Conservation (phyloP, 2,888 invertebrate species). For the Neoitamus cyanurus region DNA sequence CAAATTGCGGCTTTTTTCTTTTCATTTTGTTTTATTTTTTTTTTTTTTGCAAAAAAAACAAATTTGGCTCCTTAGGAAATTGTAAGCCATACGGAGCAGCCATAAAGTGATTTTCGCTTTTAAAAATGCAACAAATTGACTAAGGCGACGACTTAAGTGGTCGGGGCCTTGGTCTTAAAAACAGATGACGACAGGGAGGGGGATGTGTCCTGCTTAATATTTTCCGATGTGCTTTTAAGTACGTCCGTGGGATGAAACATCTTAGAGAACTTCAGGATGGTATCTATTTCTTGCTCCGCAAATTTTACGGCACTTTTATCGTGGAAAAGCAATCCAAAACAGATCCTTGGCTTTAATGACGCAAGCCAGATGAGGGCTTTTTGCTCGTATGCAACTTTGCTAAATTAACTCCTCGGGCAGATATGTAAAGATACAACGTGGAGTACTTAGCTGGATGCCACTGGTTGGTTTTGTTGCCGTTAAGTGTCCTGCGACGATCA, state of each 20-base stretch:
- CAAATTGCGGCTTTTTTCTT: background rate
- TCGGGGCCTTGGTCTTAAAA: background rate
- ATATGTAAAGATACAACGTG: background rate
- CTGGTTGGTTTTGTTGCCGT: background rate
- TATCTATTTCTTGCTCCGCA: background rate
- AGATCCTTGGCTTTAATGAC: background rate
- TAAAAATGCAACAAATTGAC: slow-evolving; percentile 31
- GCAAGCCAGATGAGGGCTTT: background rate
- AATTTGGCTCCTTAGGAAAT: background rate
- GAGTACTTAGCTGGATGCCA: background rate
- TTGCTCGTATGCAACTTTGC: background rate
- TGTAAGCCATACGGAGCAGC: background rate
- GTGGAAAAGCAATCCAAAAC: background rate
- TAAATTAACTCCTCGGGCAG: background rate
- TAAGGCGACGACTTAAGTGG: background rate
- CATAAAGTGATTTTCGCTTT: slow-evolving; percentile 10
- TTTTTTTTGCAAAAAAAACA: background rate
- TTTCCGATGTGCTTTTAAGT: background rate
- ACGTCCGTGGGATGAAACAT: background rate
- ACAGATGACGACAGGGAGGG: background rate
- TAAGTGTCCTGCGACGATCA: background rate
- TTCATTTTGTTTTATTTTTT: too few relatives aligned
- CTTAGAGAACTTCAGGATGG: background rate
- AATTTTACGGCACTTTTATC: background rate
- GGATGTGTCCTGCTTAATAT: background rate